These are phyloP conservation scores for Patella pellucida DNA, from an alignment of 2,888 invertebrate species.

Conservation along the genomic window DNA sequence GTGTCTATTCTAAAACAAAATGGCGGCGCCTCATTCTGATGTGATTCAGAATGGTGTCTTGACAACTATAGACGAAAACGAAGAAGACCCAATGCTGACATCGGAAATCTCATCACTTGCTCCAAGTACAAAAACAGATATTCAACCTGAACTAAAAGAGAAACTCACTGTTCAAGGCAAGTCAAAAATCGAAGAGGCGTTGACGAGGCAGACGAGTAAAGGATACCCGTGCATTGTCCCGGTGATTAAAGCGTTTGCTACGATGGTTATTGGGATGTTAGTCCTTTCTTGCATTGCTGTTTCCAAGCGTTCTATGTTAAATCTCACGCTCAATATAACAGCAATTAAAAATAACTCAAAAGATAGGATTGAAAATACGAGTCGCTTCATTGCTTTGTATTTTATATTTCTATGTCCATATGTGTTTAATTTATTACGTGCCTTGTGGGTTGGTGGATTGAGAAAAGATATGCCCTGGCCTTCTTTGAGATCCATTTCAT, in stretches of 20 bases:
- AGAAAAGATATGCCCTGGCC: constrained; percentile 57
- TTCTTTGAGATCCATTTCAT: constrained; percentile 28
- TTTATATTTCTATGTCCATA: constrained; percentile 44
- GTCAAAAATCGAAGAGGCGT: constrained; percentile 14
- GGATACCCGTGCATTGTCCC: constrained; percentile 25
- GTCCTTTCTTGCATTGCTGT: constrained; percentile 33
- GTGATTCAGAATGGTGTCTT: too few species aligned
- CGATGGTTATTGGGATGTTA: constrained; percentile 31
- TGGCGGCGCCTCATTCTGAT: too few species aligned
- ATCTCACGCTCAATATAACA: constrained; percentile 30
- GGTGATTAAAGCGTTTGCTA: constrained; percentile 47
- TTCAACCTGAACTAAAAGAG: background rate
- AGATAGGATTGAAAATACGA: background rate
- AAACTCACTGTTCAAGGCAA: constrained; percentile 25
- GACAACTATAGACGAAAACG: too few species aligned
- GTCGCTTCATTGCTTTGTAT: constrained; percentile 40
- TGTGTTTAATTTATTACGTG: constrained; percentile 42
- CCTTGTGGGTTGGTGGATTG: constrained; percentile 45
- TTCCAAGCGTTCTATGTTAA: constrained; percentile 41
- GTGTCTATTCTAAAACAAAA: too few species aligned
- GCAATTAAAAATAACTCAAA: background rate
- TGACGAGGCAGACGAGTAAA: background rate
- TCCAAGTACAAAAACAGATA: too few species aligned
- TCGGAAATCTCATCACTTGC: too few species aligned
- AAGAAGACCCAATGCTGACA: too few species aligned